These are phyloP conservation scores for Cephus runcator DNA, from an alignment of 2,888 invertebrate genomes.

Conservation along the genomic window DNA sequence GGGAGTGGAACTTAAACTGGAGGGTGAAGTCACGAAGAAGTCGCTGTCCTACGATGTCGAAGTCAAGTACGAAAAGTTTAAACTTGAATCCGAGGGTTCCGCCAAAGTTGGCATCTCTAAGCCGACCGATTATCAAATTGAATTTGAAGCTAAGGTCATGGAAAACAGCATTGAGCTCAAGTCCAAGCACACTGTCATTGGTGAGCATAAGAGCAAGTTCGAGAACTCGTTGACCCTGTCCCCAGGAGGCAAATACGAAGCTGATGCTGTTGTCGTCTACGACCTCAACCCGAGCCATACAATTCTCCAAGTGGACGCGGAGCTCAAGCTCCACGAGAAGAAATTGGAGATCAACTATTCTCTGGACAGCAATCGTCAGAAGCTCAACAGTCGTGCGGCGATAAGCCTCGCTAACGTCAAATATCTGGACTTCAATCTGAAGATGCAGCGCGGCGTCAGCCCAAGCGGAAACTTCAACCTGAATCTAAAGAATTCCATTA, in stretches of 20 bases:
- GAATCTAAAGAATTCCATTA: constrained; percentile 71
- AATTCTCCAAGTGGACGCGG: constrained; percentile 68
- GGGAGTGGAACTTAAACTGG: constrained; percentile 62
- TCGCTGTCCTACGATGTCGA: constrained; percentile 70
- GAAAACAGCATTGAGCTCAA: constrained; percentile 69
- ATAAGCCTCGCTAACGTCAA: constrained; percentile 67
- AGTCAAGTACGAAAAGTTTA: constrained; percentile 71
- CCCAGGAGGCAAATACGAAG: constrained; percentile 72
- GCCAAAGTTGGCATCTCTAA: constrained; percentile 63
- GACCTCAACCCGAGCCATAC: constrained; percentile 69
- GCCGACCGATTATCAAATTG: constrained; percentile 69
- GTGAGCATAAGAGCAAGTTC: constrained; percentile 72
- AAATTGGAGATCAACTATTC: constrained; percentile 68
- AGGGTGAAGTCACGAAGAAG: constrained; percentile 71
- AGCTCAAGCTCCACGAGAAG: constrained; percentile 71
- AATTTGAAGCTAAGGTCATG: constrained; percentile 68
- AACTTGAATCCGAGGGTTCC: constrained; percentile 68
- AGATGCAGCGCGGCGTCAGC: constrained; percentile 63
- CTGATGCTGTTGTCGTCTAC: constrained; percentile 71
- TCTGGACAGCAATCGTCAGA: constrained; percentile 63
- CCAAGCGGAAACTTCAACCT: constrained; percentile 70
- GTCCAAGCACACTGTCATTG: constrained; percentile 70
- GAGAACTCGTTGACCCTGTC: constrained; percentile 71
- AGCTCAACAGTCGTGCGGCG: constrained; percentile 69
- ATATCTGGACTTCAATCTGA: constrained; percentile 70